Base-by-base conservation (phyloP, 2,888 invertebrate genomes). In the Halictus quadricinctus region DNA sequence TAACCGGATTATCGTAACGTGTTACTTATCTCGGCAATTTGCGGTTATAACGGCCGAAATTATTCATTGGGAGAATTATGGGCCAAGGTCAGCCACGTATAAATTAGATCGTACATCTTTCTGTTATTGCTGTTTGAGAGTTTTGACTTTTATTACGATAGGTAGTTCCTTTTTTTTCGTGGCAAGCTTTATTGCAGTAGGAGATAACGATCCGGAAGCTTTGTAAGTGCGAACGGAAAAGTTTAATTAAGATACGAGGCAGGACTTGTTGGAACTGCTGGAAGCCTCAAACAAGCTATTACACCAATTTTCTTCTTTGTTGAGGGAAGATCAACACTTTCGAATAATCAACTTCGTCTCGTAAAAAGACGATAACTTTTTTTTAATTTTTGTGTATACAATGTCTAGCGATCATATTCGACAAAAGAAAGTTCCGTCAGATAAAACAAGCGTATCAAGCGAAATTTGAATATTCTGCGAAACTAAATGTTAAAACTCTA, bases 191-290 rank as follows among this genome's bases (percentile, higher is more conserved):
- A 66, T 36, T 36, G 18, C 29, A 66, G 64, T 25, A 5, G 6
- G 15, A 36, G 36, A 36, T 66, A 66, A 66, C 8, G 66, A 8
- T 8, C 3, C 18, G 29, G 66, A 36, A 29, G 66, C 36, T 66
- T 8, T 66, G 66, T 18, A 66, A 66, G 36, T 15, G 36, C 66
- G 66, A 66, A 66, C 29, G 36, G 36, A 36, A 66, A 66, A 66
- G 66, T 66, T 66, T 66, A 66, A 66, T 66, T 66, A 66, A 66
- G 66, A 36, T 36, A 66, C 36, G 29, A 66, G 18, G 21, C 15
- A 8, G 66, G 29, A 66, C 21, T 66, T 66, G 21, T 6, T 41
- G 15, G 36, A 66, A 41, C 36, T 66, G 21, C 7, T 41, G 18
- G 36, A 36, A 18, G 18, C 18, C 36, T 66, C 36, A 29, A 8